phyloP scores from a whole-genome alignment of 2,888 invertebrate genomes.

The Nephrotoma appendiculata region DNA sequence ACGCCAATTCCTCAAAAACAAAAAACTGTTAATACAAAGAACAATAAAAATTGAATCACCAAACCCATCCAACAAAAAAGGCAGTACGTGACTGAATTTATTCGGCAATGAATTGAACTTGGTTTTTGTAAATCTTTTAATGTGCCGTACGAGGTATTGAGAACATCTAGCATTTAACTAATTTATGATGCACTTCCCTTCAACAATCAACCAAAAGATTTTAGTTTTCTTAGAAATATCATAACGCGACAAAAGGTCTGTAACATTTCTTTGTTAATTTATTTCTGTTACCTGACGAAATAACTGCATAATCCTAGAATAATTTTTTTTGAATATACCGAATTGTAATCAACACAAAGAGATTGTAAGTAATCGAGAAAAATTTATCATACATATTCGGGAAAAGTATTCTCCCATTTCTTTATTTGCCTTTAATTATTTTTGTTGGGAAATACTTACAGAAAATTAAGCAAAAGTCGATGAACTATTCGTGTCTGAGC shows the following conservation, averaged over 20 bases:
- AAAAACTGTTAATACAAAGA: background rate
- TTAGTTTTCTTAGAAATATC: background rate
- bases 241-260: background rate
- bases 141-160: no score
- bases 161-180: no score
- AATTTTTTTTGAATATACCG: background rate
- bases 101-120: background rate
- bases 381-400: background rate
- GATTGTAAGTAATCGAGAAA: background rate
- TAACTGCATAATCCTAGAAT: background rate
- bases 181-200: no score
- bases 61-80: background rate
- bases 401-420: background rate
- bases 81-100: background rate
- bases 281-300: background rate
- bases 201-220: background rate
- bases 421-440: background rate
- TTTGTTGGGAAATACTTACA: background rate
- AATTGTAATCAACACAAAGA: background rate
- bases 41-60: background rate
- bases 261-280: background rate
- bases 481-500: background rate
- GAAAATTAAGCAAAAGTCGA: background rate
- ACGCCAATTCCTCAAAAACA: no score
- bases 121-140: background rate